Conservation (phyloP, 2,888 invertebrate genomes). For the Oligia latruncula region DNA sequence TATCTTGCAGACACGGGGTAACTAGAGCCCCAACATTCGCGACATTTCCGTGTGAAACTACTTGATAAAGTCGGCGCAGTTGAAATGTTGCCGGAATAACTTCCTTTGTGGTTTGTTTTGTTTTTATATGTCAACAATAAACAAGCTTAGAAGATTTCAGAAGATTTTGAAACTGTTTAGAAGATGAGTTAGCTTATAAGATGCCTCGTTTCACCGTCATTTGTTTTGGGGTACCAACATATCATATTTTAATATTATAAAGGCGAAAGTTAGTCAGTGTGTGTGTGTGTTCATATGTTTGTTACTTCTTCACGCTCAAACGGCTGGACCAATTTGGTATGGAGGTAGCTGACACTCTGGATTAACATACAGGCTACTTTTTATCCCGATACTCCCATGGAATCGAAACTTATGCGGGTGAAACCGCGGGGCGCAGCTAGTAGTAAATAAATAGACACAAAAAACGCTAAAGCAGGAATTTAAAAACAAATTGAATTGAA, state of each 20-base stretch:
- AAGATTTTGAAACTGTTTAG: background rate
- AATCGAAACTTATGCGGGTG: no score
- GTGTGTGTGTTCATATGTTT: no score
- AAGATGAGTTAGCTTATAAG: background rate
- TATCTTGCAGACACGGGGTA: slow-evolving; percentile 69
- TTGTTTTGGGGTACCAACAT: background rate
- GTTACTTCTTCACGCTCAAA: no score
- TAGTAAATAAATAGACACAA: background rate
- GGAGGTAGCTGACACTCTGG: no score
- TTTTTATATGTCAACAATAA: slow-evolving; percentile 19
- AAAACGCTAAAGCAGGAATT: no score
- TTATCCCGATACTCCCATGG: no score
- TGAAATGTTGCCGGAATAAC: slow-evolving; percentile 50
- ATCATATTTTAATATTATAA: no score
- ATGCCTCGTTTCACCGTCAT: background rate
- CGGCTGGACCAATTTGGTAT: no score
- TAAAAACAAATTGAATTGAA: no score
- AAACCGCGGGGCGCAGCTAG: no score
- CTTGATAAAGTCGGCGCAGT: slow-evolving; percentile 66
- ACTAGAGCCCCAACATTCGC: slow-evolving; percentile 60
- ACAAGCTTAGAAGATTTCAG: background rate
- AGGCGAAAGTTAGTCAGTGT: no score
- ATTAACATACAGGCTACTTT: no score
- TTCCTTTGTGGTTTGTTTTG: slow-evolving; percentile 38
- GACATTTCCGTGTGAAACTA: slow-evolving; percentile 65